These are phyloP conservation scores for Agrotis segetum DNA, from an alignment of 2,888 invertebrate genomes.

Conservation along the genomic window DNA sequence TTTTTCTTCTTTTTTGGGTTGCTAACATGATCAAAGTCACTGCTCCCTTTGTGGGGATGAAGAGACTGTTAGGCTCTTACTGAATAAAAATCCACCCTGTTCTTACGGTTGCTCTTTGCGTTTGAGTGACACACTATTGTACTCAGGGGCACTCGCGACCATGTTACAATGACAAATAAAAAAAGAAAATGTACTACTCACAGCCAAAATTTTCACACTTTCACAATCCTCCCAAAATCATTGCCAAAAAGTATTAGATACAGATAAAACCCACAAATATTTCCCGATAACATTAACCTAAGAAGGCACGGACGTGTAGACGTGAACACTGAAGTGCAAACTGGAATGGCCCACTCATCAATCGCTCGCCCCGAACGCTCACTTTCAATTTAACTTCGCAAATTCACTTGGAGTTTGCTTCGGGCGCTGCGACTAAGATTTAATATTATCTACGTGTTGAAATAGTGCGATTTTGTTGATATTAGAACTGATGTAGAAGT, in stretches of 20 bases:
- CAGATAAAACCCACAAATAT: conserved; percentile 16
- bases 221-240: background rate
- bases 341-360: conserved; percentile 72
- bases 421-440: conserved; percentile 59
- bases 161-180: too few relatives aligned
- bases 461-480: conserved; percentile 49
- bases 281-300: conserved; percentile 36
- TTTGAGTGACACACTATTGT: too few relatives aligned
- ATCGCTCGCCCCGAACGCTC: conserved; percentile 68
- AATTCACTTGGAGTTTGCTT: conserved; percentile 69
- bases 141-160: too few relatives aligned
- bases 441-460: conserved; percentile 57
- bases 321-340: conserved; percentile 62
- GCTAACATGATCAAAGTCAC: too few relatives aligned
- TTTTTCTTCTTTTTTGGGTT: too few relatives aligned
- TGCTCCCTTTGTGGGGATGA: too few relatives aligned
- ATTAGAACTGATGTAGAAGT: conserved; percentile 47
- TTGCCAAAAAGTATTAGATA: conserved; percentile 6
- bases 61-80: too few relatives aligned
- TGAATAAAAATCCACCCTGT: too few relatives aligned
- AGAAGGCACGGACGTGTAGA: conserved; percentile 50
- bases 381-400: conserved; percentile 77
- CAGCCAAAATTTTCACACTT: background rate
- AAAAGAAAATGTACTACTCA: background rate
- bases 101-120: too few relatives aligned